Base-by-base conservation (phyloP, 2,888 invertebrate species). In the Hypena proboscidalis region DNA sequence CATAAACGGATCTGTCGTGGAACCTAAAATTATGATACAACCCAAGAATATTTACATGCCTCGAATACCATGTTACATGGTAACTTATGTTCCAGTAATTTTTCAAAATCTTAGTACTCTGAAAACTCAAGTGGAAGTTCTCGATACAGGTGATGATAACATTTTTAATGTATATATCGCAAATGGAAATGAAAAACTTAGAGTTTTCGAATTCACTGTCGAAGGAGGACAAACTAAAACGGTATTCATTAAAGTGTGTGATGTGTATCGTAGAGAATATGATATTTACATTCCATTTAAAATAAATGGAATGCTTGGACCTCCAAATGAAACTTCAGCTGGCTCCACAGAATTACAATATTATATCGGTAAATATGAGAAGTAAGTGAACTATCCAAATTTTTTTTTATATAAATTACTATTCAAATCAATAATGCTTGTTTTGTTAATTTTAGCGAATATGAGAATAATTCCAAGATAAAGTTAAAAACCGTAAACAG, bases 291-390 rank as follows among this genome's bases (percentile, higher is more conserved):
- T 94, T 35, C 94, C 94, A 0, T 85, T 93, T 44, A 81, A 92
- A 60, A 77, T 94, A 9, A 94, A 94, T 60, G 86, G 84, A 36
- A 69, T 93, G 25, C 58, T 94, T 31, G 94, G 94, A 0, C 93
- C 94, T 4, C 89, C 92, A 3, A 57, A 77, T 53, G 44, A 77
- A 62, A 61, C 76, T 62, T 19, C 21, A 3, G 26, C 67, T 14
- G 54, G 48, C 30, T 80, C 87, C 5, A 81, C 80, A 13, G 85
- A 88, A 62, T 64, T 87, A 22, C 73, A 72, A 10, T 67, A 83
- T 66, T 90, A 86, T 44, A 76, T 80, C 20, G 74, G 76, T 26
- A 59, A 76, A 56, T 73, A 73, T 58, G 83, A 85, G 58, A 65
- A 79, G 90, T 90, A 69, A 59, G 59, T 33, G 3, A 17, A 4